phyloP scores from a whole-genome alignment of 1,140 invertebrate species.

The Microplitis mediator region DNA sequence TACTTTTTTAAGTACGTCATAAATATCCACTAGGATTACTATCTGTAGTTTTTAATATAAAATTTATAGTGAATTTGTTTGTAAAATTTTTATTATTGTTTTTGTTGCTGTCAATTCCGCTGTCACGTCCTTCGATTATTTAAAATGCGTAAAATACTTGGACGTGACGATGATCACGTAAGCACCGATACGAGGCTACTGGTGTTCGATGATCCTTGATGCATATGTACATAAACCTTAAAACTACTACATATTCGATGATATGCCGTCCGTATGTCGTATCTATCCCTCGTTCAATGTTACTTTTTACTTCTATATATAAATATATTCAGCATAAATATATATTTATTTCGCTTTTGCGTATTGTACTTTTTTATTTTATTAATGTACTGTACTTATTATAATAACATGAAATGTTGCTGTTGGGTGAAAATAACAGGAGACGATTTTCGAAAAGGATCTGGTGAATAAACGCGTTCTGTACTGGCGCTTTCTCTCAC shows the following conservation, averaged over 20 bases:
- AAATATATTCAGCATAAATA: too few relatives aligned
- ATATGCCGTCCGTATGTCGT: too few relatives aligned
- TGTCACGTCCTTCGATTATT: not conserved
- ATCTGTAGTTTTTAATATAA: too few relatives aligned
- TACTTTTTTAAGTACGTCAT: not conserved
- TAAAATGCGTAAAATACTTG: not conserved
- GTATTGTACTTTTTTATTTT: not conserved
- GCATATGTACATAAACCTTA: not conserved
- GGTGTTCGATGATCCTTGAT: not conserved
- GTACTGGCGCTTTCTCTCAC: constrained; percentile 6
- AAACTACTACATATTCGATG: not conserved
- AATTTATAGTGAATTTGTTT: not conserved
- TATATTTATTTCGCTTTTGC: not conserved
- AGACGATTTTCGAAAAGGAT: constrained; percentile 24
- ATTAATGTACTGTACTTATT: not conserved
- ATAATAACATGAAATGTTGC: not conserved
- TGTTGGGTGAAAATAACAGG: constrained; percentile 14
- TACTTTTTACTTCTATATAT: too few relatives aligned
- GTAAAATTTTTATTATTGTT: not conserved
- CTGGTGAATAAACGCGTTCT: not conserved
- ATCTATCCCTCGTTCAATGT: too few relatives aligned
- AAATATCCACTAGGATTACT: not conserved
- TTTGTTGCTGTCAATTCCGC: not conserved
- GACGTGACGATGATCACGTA: constrained; percentile 15
- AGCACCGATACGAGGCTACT: not conserved